Evolutionary conservation across 2,888 invertebrate species (phyloP).

Genomic region (Oscheius sp.): DNA sequence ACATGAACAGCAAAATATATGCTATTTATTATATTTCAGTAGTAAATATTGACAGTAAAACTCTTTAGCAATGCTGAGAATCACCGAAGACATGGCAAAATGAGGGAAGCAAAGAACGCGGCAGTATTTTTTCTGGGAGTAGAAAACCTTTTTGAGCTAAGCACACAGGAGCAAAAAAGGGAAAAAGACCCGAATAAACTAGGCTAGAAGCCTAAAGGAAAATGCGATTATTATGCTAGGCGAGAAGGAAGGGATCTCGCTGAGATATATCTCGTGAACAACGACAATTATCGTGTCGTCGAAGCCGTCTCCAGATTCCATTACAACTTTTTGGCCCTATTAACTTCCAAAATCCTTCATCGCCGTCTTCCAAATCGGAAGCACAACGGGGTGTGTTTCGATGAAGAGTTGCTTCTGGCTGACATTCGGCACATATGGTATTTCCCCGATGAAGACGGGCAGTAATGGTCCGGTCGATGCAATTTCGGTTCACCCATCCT

Average conservation of each 20-base stretch:
- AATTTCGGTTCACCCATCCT: slow-evolving; percentile 66
- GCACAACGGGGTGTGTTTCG: slow-evolving; percentile 58
- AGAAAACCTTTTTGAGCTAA: no score
- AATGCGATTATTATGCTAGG: slow-evolving; percentile 26
- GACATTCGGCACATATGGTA: slow-evolving; percentile 66
- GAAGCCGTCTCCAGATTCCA: slow-evolving; percentile 63
- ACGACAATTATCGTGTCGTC: slow-evolving; percentile 53
- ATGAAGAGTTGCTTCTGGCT: slow-evolving; percentile 66
- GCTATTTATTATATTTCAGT: no score
- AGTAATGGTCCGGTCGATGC: slow-evolving; percentile 46
- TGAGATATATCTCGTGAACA: slow-evolving; percentile 45
- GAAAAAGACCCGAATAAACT: not conserved
- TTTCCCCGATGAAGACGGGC: slow-evolving; percentile 42
- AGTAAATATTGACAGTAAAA: no score
- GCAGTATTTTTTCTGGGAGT: not conserved
- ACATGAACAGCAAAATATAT: no score
- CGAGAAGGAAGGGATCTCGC: slow-evolving; percentile 48
- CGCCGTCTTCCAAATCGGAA: slow-evolving; percentile 65
- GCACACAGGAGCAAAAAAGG: slow-evolving; percentile 1
- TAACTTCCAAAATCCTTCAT: slow-evolving; percentile 68
- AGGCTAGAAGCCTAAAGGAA: not conserved
- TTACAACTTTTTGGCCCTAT: slow-evolving; percentile 66
- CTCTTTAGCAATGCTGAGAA: slow-evolving; percentile 10
- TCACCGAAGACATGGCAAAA: slow-evolving; percentile 26
- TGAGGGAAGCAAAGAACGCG: not conserved